Evolutionary conservation across 2,888 invertebrate genomes (phyloP), one percentile per base, ranked within the genome.

Genomic region (Oxyteleia sp.): DNA sequence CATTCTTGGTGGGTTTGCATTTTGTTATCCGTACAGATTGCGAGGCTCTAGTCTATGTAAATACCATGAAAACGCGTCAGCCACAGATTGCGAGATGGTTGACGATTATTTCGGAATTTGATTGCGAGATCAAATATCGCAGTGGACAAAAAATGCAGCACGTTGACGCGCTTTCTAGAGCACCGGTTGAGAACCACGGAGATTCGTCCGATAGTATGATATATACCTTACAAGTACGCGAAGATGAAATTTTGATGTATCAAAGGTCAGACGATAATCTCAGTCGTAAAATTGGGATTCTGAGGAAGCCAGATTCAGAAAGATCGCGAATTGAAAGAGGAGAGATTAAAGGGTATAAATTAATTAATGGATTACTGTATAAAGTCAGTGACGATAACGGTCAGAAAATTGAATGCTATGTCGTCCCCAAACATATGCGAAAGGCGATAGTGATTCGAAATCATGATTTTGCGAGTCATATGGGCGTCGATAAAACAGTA

Each of bases 241-340:
- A 74, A 45, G 63, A 74, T 0, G 53, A 63, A 35, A 55, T 63
- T 13, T 7, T 74, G 11, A 4, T 55, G 2, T 63, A 61, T 32
- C 63, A 63, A 20, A 7, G 20, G 4, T 4, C 45, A 0, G 68
- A 68, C 16, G 55, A 55, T 41, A 8, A 10, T 3, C 41, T 68
- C n/a, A 32, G 18, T 11, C 13, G 23, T 18, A 68, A 51, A 38
- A 38, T 66, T 15, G 32, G 45, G 0, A 55, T 68, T 13, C 16
- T 55, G 0, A 15, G 7, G 0, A 68, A 43, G 38, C 13, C 68
- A 5, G 32, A 20, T n/a, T 4, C n/a, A 15, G 49, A 47, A 3
- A 26, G 47, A 41, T n/a, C 47, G 11, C 23, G 35, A 1, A 10
- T 8, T 2, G 69, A 69, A 20, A 45, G 26, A 13, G 35, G 23